A percentile compares a stretch with the other conserved stretches of the same genome.
These are phyloP conservation scores for Phocoena sinus DNA, from an alignment of 2,113 vertebrate species.

Conservation along the genomic window DNA sequence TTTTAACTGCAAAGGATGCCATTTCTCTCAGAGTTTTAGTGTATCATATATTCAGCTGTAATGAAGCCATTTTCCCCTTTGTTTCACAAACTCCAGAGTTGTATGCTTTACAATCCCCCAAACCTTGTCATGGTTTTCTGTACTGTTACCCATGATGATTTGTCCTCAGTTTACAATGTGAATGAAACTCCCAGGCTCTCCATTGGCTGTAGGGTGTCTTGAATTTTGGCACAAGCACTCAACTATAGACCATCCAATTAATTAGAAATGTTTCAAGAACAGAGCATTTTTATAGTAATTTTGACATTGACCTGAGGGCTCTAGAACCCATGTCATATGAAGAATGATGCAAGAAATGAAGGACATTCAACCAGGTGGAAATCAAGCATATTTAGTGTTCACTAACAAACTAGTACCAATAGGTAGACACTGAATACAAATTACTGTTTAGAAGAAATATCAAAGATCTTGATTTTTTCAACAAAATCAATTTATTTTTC, in stretches of 20 bases:
- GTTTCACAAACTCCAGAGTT: background rate
- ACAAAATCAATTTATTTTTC: background rate
- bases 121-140: background rate
- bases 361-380: background rate
- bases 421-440: background rate
- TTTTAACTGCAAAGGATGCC: background rate
- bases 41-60: conserved; percentile 1
- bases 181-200: background rate
- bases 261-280: conserved; percentile 23
- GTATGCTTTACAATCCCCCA: background rate
- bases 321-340: background rate
- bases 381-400: background rate
- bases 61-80: conserved; percentile 26
- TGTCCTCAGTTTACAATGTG: background rate
- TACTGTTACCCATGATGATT: background rate
- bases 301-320: background rate
- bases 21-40: conserved; percentile 23
- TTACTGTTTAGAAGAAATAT: background rate
- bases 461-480: background rate
- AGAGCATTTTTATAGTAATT: background rate
- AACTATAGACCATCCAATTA: background rate
- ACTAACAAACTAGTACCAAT: background rate
- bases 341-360: background rate
- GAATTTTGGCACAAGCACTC: conserved; percentile 20
- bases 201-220: background rate